Conservation (phyloP, 2,888 invertebrate species). For the Ellobium chinense region DNA sequence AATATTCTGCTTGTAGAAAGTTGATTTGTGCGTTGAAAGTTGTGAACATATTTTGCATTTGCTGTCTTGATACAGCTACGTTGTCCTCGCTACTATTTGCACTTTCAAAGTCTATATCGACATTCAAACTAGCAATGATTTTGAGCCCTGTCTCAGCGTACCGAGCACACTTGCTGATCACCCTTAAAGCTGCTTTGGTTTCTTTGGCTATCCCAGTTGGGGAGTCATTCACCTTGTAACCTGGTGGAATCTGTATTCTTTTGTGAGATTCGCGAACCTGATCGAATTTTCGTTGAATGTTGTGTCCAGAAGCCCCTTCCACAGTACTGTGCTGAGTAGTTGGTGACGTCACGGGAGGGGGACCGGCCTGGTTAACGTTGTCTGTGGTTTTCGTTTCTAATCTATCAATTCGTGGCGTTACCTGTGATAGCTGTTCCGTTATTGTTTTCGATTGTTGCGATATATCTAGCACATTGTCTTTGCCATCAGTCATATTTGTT, state of each 20-base stretch:
- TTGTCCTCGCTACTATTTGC: neutral
- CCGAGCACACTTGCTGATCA: neutral
- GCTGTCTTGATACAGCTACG: neutral
- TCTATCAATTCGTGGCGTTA: neutral
- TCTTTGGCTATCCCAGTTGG: neutral
- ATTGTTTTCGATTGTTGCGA: neutral
- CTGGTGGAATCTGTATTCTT: neutral
- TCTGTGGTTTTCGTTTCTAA: neutral
- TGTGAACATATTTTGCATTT: neutral
- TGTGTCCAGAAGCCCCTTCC: neutral
- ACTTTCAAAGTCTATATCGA: neutral
- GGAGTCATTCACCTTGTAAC: neutral
- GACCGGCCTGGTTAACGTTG: neutral
- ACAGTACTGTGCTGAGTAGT: neutral
- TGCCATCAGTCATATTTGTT: neutral
- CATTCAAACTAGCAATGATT: neutral
- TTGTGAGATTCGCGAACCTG: neutral
- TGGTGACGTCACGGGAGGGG: neutral
- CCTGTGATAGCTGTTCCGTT: neutral
- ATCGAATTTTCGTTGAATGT: neutral
- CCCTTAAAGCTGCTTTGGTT: neutral
- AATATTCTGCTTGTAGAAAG: neutral
- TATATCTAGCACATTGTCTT: neutral
- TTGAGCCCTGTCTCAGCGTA: slow-evolving; percentile 6
- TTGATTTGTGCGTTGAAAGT: neutral